Percentiles rank a stretch among this genome's conserved stretches.
These are phyloP conservation scores for Sweltsa coloradensis DNA, from an alignment of 1,140 invertebrate genomes.

Conservation along the genomic window DNA sequence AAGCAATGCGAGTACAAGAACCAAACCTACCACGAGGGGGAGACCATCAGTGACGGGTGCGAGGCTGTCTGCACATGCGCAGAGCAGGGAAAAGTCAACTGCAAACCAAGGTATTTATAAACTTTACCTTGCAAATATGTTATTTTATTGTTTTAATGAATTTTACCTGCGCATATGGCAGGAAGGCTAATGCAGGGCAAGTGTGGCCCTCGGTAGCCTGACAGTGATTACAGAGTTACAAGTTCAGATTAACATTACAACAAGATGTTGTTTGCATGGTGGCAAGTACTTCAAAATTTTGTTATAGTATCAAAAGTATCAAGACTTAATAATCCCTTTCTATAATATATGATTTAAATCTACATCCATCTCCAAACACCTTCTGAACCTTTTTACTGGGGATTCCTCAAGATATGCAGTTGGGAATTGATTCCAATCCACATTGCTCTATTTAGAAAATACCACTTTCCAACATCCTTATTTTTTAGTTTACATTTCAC, in stretches of 20 bases:
- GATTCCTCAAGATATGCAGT: no score
- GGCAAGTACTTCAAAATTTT: background rate
- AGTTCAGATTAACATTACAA: background rate
- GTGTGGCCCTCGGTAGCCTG: no score
- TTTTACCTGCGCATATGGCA: background rate
- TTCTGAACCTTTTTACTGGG: no score
- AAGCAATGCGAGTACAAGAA: constrained; percentile 65
- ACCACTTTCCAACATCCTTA: background rate
- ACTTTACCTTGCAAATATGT: background rate
- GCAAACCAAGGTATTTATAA: constrained; percentile 45
- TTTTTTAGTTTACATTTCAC: background rate
- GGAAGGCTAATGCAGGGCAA: background rate
- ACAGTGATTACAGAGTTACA: background rate
- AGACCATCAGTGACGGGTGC: constrained; percentile 66
- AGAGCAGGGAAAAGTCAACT: constrained; percentile 52
- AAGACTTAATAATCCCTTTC: no score
- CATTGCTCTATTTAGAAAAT: no score
- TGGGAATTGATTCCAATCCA: no score
- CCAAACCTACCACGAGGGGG: constrained; percentile 52
- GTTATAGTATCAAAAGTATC: no score
- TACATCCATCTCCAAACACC: no score
- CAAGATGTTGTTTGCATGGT: background rate
- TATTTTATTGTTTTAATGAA: background rate
- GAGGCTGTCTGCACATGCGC: constrained; percentile 63
- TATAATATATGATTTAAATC: no score